phyloP scores from a whole-genome alignment of 2,113 vertebrate genomes.

The Gracilinanus agilis region DNA sequence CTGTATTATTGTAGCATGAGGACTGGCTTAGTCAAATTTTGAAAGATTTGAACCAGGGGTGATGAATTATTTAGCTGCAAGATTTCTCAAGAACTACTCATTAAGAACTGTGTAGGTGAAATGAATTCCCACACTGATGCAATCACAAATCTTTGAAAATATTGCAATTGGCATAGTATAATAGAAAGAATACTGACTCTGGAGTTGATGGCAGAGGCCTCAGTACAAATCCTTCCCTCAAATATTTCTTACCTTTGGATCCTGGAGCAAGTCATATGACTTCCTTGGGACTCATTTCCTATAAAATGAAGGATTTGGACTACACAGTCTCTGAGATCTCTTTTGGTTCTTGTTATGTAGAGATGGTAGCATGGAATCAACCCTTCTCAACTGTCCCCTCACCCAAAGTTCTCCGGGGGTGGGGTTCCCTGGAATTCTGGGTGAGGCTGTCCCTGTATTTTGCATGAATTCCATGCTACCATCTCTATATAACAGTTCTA shows the following conservation, averaged over 20 bases:
- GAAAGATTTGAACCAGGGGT: not conserved
- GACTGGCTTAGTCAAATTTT: not conserved
- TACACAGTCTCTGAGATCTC: not conserved
- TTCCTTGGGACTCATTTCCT: not conserved
- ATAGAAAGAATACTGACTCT: not conserved
- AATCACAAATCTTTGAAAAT: not conserved
- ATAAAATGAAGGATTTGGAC: not conserved
- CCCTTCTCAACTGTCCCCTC: no score
- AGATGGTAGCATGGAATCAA: no score
- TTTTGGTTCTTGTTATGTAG: no score
- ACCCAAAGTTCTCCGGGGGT: no score
- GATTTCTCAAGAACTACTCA: not conserved
- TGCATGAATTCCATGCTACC: no score
- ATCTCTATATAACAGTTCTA: no score
- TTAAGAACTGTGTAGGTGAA: not conserved
- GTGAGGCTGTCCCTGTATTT: no score
- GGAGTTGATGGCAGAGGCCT: no score
- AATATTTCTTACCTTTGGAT: not conserved
- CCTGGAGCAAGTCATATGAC: not conserved
- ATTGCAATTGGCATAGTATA: not conserved
- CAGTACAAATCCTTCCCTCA: not conserved
- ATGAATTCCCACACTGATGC: not conserved
- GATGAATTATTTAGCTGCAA: not conserved
- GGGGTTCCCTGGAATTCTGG: no score
- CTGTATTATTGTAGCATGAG: not conserved